Conservation (phyloP, 2,797 vertebrate genomes). For the Nannoperca australis region DNA sequence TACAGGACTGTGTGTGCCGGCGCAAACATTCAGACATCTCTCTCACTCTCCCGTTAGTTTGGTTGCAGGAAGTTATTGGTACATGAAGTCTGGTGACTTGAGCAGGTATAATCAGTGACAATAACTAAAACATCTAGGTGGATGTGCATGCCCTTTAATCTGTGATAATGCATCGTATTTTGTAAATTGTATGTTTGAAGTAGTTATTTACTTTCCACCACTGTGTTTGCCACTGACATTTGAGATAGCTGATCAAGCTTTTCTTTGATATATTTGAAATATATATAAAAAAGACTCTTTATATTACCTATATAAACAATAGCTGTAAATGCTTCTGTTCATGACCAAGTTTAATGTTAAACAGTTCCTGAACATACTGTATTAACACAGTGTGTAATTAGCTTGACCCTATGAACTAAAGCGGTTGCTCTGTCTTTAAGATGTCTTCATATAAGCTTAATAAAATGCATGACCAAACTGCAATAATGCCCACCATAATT, state of each 20-base stretch:
- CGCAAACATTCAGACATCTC: neutral
- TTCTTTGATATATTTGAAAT: neutral
- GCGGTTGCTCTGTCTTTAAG: conserved; percentile 18
- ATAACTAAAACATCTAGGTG: neutral
- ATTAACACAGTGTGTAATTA: conserved; percentile 35
- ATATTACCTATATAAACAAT: neutral
- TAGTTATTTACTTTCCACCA: neutral
- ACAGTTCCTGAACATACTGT: neutral
- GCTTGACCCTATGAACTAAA: conserved; percentile 21
- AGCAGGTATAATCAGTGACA: neutral
- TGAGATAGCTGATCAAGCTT: neutral
- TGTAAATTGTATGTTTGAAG: neutral
- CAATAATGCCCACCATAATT: conserved; percentile 22
- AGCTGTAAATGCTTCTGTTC: neutral
- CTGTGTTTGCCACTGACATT: neutral
- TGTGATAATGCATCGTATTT: neutral
- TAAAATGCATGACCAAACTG: conserved; percentile 29
- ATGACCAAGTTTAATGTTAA: neutral
- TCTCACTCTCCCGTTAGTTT: neutral
- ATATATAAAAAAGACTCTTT: neutral
- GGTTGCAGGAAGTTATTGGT: neutral
- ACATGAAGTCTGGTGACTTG: neutral
- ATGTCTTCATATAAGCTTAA: conserved; percentile 32
- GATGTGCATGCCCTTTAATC: neutral
- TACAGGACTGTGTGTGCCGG: neutral